Evolutionary conservation across 1,140 invertebrate genomes (phyloP).

Genomic region (Drosophila neocordata): DNA sequence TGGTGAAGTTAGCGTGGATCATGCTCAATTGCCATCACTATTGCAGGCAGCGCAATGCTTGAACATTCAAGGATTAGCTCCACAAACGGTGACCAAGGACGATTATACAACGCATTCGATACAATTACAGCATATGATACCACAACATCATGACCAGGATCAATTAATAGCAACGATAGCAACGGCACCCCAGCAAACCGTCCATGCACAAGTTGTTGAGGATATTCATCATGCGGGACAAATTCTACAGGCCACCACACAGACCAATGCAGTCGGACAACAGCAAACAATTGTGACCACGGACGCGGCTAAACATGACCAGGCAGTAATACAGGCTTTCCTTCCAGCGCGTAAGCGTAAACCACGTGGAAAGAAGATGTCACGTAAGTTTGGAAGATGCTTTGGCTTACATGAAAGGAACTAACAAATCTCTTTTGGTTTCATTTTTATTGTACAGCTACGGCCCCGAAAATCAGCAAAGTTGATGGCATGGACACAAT

Average conservation of each 20-base stretch:
- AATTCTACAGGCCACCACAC: constrained; percentile 75
- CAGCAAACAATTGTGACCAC: constrained; percentile 77
- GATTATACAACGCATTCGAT: constrained; percentile 83
- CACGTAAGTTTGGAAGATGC: constrained; percentile 56
- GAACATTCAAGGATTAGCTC: constrained; percentile 86
- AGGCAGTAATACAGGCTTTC: constrained; percentile 82
- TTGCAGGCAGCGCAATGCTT: constrained; percentile 86
- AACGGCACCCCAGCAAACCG: constrained; percentile 78
- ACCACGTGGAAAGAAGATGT: constrained; percentile 79
- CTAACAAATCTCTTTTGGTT: constrained; percentile 6
- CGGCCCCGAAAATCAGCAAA: constrained; percentile 78
- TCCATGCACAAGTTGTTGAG: constrained; percentile 81
- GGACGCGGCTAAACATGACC: constrained; percentile 79
- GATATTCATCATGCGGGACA: constrained; percentile 80
- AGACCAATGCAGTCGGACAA: constrained; percentile 73
- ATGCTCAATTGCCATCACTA: constrained; percentile 85
- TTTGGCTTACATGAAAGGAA: not conserved
- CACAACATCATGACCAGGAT: constrained; percentile 82
- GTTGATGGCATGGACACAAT: constrained; percentile 81
- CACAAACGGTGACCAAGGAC: constrained; percentile 83
- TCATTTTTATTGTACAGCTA: constrained; percentile 49
- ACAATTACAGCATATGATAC: constrained; percentile 83
- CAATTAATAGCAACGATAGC: constrained; percentile 80
- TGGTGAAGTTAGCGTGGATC: constrained; percentile 87
- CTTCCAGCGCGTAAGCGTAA: constrained; percentile 83